These are phyloP conservation scores for Presbytis comata DNA, from an alignment of 2,797 vertebrate genomes.

Conservation along the genomic window DNA sequence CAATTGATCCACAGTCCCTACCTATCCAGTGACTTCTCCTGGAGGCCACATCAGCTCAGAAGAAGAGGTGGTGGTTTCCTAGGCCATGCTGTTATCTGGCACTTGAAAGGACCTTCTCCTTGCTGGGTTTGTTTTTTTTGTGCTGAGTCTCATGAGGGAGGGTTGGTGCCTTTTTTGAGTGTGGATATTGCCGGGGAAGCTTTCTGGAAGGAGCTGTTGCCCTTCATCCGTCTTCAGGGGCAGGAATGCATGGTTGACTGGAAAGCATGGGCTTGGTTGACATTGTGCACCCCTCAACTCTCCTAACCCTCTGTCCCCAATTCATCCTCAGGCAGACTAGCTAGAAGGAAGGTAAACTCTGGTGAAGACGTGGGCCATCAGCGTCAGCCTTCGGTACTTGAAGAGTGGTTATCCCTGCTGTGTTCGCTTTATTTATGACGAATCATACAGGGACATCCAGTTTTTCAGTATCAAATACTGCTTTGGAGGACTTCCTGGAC, in stretches of 20 bases:
- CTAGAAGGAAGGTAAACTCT: neutral
- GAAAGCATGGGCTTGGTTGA: neutral
- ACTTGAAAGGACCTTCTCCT: neutral
- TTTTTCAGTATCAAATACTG: constrained; percentile 68
- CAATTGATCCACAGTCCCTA: constrained; percentile 59
- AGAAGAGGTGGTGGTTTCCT: neutral
- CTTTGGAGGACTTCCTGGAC: constrained; percentile 27
- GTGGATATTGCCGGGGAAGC: neutral
- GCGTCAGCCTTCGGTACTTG: constrained; percentile 28
- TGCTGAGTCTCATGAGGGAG: neutral
- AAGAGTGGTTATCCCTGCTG: constrained; percentile 63
- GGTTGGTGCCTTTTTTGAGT: neutral
- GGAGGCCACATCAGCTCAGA: neutral
- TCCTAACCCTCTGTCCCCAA: neutral
- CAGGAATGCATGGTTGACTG: neutral
- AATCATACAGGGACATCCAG: constrained; percentile 75
- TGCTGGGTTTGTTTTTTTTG: neutral
- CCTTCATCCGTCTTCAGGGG: too few relatives aligned
- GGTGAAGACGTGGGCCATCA: neutral
- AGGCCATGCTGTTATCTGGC: neutral
- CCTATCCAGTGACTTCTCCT: constrained; percentile 44
- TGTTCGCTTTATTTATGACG: constrained; percentile 65
- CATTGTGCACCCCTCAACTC: fast-evolving
- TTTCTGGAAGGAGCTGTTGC: neutral
- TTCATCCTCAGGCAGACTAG: neutral